phyloP scores from a whole-genome alignment of 2,888 invertebrate species.

The Apoderus coryli region DNA sequence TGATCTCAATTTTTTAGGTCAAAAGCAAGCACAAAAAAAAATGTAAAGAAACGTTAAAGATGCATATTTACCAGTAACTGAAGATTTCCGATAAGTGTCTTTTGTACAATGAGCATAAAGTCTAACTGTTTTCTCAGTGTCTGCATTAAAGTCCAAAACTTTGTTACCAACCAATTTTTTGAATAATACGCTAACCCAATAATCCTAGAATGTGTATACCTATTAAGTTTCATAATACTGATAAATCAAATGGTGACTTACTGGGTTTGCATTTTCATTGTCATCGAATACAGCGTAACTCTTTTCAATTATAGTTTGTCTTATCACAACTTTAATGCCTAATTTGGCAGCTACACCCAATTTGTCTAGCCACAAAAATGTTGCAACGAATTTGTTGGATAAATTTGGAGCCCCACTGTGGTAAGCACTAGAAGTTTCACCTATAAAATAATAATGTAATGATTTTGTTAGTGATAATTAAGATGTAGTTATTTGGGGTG shows the following conservation, averaged over 20 bases:
- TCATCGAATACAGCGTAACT: slow-evolving; percentile 48
- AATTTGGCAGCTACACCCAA: slow-evolving; percentile 48
- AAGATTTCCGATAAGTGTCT: slow-evolving; percentile 2
- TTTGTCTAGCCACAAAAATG: slow-evolving; percentile 62
- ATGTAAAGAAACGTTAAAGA: no score
- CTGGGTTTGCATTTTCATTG: slow-evolving; percentile 46
- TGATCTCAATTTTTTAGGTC: no score
- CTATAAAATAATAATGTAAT: no score
- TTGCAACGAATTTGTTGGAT: slow-evolving; percentile 51
- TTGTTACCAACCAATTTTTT: slow-evolving; percentile 53
- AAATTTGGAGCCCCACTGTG: slow-evolving; percentile 57
- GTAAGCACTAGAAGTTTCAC: slow-evolving; percentile 59
- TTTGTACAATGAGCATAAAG: slow-evolving; percentile 12
- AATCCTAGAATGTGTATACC: slow-evolving; percentile 30
- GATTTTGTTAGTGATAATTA: no score
- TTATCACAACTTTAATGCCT: slow-evolving; percentile 47
- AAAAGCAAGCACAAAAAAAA: no score
- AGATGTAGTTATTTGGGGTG: no score
- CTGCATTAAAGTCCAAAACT: slow-evolving; percentile 11
- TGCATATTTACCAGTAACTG: slow-evolving; percentile 10
- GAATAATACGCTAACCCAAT: slow-evolving; percentile 50
- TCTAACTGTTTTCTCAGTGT: slow-evolving; percentile 10
- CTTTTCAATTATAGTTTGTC: slow-evolving; percentile 53
- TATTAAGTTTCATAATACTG: not conserved
- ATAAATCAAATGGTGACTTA: slow-evolving; percentile 19